Conservation (phyloP, 1,140 invertebrate genomes). For the Eubasilissa regina region DNA sequence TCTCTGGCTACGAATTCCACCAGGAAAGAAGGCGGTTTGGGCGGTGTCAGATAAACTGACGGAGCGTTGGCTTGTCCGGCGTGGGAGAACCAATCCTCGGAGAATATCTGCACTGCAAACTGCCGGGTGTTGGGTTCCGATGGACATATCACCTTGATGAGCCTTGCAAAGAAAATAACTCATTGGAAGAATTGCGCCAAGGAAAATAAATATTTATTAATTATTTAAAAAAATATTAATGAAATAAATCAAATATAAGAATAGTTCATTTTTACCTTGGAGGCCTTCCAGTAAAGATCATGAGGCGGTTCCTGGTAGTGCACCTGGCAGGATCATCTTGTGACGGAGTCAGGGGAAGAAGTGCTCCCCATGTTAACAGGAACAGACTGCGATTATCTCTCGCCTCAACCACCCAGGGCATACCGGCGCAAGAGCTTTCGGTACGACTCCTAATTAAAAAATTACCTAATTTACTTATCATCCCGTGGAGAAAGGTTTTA, state of each 20-base stretch:
- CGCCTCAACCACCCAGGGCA: slow-evolving; percentile 83
- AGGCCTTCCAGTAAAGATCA: slow-evolving; percentile 77
- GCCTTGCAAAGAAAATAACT: slow-evolving; percentile 64
- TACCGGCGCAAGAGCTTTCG: slow-evolving; percentile 75
- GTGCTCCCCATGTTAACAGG: slow-evolving; percentile 82
- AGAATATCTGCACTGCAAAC: slow-evolving; percentile 81
- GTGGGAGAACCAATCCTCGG: slow-evolving; percentile 78
- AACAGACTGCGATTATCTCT: slow-evolving; percentile 83
- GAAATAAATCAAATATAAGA: too few relatives aligned
- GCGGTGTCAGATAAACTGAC: slow-evolving; percentile 62
- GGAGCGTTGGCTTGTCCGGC: slow-evolving; percentile 41
- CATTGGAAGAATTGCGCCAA: not conserved
- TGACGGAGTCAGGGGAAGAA: slow-evolving; percentile 67
- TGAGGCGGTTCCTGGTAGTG: slow-evolving; percentile 75
- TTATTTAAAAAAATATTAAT: too few relatives aligned
- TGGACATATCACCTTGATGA: slow-evolving; percentile 84
- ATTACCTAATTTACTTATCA: not conserved
- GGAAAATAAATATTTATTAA: too few relatives aligned
- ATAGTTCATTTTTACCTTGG: slow-evolving; percentile 62
- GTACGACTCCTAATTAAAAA: slow-evolving; percentile 33
- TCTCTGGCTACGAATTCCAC: slow-evolving; percentile 82
- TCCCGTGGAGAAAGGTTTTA: too few relatives aligned
- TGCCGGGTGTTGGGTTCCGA: slow-evolving; percentile 77
- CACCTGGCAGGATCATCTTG: slow-evolving; percentile 75
- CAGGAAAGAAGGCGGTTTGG: slow-evolving; percentile 76